Evolutionary conservation across 92 coral and sea anemone genomes (phyloP), one percentile per base, ranked within the genome.

Genomic region (Parazoanthus darwini): DNA sequence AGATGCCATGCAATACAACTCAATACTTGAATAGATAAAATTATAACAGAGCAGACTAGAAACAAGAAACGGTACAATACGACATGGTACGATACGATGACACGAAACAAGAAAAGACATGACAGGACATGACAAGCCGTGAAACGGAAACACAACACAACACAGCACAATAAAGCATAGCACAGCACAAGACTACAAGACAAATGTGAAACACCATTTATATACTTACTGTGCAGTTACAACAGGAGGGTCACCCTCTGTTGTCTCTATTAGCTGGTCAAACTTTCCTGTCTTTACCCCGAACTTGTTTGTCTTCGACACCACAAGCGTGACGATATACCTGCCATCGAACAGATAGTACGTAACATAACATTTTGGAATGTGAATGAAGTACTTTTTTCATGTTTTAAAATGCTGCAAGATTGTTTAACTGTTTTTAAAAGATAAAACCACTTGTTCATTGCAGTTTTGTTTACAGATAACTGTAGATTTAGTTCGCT

Each of bases 171-270:
- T 18, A 51, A 1, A 8, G 1, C 16, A 51, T 0, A 15, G 14
- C 14, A 54, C 59, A 54, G 9, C 14, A 54, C 59, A 54, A 54
- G 59, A 15, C 59, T 48, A 4, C 20, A 54, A 54, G 18, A 54
- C 59, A 54, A 13, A 18, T 54, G 59, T 13, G 74, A 54, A 35
- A n/a, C 9, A 6, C 8, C 42, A 73, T 77, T 23, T 74, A 42
- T 16, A 22, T 50, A 93, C 96, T 82, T 83, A 90, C 94, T 10
- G 39, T 7, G 82, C 78, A 43, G 80, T 33, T 3, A 81, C 16
- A 15, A 88, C 86, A 2, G 98, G 98, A 6, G 96, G 93, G 76
- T 89, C 94, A 9, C 94, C 96, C 54, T 44, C 38, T 43, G 94
- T 85, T 43, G 91, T 26, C 23, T 82, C 88, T n/a, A 92, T 43